These are phyloP conservation scores for Ditylenchus weischeri DNA, from an alignment of 2,888 invertebrate species.

Conservation along the genomic window DNA sequence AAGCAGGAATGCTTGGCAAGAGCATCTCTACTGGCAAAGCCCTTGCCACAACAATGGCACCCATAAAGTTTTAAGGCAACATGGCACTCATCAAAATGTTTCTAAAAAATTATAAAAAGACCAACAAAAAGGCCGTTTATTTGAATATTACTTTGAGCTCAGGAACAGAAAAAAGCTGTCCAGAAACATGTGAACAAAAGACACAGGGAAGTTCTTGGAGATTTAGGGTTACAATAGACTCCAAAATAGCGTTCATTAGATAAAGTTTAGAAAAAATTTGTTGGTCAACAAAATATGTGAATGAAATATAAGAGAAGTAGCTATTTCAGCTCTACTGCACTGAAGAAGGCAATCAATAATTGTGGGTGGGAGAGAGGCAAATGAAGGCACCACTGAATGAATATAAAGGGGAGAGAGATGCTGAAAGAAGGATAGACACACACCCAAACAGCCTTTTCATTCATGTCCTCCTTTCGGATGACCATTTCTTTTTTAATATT, in stretches of 20 bases:
- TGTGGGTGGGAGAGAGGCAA: too few species aligned
- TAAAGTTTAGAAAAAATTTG: not conserved
- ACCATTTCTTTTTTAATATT: too few species aligned
- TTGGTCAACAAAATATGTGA: too few species aligned
- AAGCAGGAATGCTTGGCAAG: not conserved
- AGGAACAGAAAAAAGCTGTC: not conserved
- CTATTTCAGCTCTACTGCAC: too few species aligned
- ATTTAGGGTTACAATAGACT: not conserved
- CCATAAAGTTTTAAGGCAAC: not conserved
- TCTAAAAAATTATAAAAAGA: not conserved
- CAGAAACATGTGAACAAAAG: conserved; percentile 1
- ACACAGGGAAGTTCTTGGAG: conserved; percentile 3
- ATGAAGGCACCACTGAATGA: too few species aligned
- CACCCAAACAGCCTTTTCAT: too few species aligned
- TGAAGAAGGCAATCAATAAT: too few species aligned
- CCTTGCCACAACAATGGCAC: not conserved
- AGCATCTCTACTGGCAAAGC: not conserved
- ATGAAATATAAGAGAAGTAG: too few species aligned
- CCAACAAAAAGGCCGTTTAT: too few species aligned
- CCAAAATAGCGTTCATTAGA: conserved; percentile 4
- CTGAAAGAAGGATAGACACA: too few species aligned
- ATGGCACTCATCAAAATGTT: not conserved
- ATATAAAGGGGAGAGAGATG: too few species aligned
- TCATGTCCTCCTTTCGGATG: too few species aligned
- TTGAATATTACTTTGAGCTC: not conserved